These are phyloP conservation scores for Pomatorhinus ruficollis DNA, from an alignment of 2,113 vertebrate genomes.

Conservation along the genomic window DNA sequence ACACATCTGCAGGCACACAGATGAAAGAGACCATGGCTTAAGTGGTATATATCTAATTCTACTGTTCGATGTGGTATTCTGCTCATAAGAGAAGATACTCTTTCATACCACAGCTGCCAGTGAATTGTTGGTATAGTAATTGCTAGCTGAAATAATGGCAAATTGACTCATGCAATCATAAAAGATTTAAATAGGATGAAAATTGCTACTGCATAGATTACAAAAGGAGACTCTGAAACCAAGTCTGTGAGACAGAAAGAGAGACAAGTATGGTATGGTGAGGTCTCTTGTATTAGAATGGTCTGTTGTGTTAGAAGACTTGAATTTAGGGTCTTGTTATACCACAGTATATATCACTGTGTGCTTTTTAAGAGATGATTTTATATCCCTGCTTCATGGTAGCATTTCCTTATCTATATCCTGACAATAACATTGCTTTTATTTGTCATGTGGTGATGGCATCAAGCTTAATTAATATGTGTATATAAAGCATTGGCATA, in stretches of 20 bases:
- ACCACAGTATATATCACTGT: not conserved
- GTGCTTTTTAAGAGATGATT: not conserved
- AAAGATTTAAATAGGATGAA: constrained; percentile 70
- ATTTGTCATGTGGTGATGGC: not conserved
- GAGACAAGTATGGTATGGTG: not conserved
- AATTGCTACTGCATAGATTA: constrained; percentile 55
- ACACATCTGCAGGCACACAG: constrained; percentile 48
- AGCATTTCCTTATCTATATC: not conserved
- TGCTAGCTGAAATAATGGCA: constrained; percentile 69
- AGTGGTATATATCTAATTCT: constrained; percentile 51
- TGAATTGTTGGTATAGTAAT: constrained; percentile 64
- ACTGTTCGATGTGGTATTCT: constrained; percentile 55
- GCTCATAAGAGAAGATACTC: constrained; percentile 43
- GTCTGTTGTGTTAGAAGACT: not conserved
- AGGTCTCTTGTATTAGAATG: not conserved
- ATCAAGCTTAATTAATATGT: not conserved
- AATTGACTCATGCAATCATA: constrained; percentile 67
- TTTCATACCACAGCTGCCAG: constrained; percentile 68
- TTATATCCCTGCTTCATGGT: not conserved
- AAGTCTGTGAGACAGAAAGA: constrained; percentile 30
- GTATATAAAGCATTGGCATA: not conserved
- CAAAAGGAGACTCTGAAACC: constrained; percentile 46
- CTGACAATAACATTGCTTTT: not conserved
- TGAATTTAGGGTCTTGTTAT: not conserved
- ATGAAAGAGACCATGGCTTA: constrained; percentile 44